Evolutionary conservation across 2,797 vertebrate species (phyloP), one percentile per base, ranked within the genome.

Genomic region (Anableps anableps): DNA sequence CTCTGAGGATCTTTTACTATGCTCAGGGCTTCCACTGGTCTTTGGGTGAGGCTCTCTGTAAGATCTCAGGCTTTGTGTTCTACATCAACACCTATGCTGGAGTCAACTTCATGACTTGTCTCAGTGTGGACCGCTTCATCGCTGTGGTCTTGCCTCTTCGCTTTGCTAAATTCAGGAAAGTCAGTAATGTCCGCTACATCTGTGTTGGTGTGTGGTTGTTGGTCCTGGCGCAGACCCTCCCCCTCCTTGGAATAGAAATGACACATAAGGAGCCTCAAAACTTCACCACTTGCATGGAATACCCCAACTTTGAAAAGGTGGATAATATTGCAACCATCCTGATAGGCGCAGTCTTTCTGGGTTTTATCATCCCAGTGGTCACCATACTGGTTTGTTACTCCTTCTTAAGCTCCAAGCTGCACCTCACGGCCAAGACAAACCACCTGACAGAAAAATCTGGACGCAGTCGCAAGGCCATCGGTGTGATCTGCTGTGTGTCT

Each of bases 41-140:
- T 0, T 83, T 99, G 0, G 96, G 97, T 0, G 98, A 99, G 71
- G 31, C 0, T 0, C 0, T 97, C 7, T 99, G 98, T 21, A 97
- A 97, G 83, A 83, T 97, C 74, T 96, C 95, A 0, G 96, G 96
- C 0, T 88, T 99, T n/a, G 23, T 97, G 74, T 98, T 99, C 89
- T 99, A 99, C 41, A 96, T 99, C 80, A 99, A 99, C 93, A 98
- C 97, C 26, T 99, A 99, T 0, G 97, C 98, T 0, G 97, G 98
- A 0, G 98, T 99, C 50, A 99, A 98, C 89, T 99, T 99, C 91
- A 99, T 99, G 98, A 99, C 97, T 0, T 99, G 98, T 85, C 93
- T 99, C 75, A 99, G 98, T 41, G 91, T 99, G 0, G 98, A 99
- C 88, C 96, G 98, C 13, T 98, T 98, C 92, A 96, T 99, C 0